phyloP scores from a whole-genome alignment of 35 echinoderm and acorn worm genomes.

The Heliocidaris tuberculata region DNA sequence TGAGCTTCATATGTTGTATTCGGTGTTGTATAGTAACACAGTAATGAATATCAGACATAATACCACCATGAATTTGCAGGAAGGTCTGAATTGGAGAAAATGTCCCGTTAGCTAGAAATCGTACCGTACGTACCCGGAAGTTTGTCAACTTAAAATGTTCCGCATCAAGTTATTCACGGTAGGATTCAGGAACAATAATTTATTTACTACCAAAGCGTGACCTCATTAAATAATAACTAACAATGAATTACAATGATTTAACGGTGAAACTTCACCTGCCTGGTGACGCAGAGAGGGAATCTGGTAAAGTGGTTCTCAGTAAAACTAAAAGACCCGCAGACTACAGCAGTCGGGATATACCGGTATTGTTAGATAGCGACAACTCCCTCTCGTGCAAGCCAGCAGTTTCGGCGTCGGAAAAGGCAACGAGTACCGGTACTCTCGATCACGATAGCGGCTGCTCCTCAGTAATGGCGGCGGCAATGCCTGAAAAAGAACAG shows the following conservation, averaged over 20 bases:
- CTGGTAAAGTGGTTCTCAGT: neutral
- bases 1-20: too few species aligned
- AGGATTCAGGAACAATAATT: neutral
- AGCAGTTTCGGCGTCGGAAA: neutral
- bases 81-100: neutral
- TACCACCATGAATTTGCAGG: neutral
- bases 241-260: neutral
- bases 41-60: too few species aligned
- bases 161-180: neutral
- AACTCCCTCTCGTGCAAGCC: neutral
- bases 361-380: neutral
- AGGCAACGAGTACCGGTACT: neutral
- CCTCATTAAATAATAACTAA: neutral
- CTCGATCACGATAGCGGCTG: neutral
- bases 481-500: neutral
- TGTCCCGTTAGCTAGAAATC: neutral
- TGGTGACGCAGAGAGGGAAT: neutral
- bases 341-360: neutral
- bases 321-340: neutral
- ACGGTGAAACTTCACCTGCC: neutral
- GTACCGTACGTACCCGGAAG: conserved; percentile 5
- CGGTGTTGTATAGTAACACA: too few species aligned
- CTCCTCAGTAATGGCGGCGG: neutral
- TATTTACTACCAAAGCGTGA: neutral
- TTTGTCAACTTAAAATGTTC: neutral